A percentile compares a stretch with the other conserved stretches of the same genome.
Conservation (phyloP, 2,797 vertebrate species). For the Alosa sapidissima region DNA sequence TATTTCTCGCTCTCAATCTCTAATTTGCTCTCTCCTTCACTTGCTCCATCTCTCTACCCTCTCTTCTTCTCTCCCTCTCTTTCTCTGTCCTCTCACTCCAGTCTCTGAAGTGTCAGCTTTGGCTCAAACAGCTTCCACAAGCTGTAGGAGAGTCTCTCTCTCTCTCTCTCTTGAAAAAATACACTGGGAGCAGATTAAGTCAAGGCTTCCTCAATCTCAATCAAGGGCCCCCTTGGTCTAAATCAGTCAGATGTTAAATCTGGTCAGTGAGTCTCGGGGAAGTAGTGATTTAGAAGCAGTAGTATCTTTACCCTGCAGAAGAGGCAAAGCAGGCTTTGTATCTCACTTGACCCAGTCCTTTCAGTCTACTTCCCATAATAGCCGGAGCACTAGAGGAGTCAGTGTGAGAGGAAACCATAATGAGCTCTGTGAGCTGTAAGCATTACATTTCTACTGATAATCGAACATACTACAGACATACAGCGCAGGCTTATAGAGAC, state of each 20-base stretch:
- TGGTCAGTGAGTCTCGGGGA: not conserved
- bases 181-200: slow-evolving; percentile 16
- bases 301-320: slow-evolving; percentile 12
- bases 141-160: not conserved
- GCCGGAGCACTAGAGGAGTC: slow-evolving; percentile 8
- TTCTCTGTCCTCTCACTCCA: not conserved
- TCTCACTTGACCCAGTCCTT: slow-evolving; percentile 4
- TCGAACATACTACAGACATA: not conserved
- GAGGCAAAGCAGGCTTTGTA: slow-evolving; percentile 17
- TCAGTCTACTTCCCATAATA: slow-evolving; percentile 25
- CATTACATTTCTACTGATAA: not conserved
- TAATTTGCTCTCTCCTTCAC: not conserved
- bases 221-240: slow-evolving; percentile 20
- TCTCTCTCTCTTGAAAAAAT: not conserved
- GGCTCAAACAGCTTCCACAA: not conserved
- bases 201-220: slow-evolving; percentile 25
- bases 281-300: slow-evolving; percentile 9
- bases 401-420: not conserved
- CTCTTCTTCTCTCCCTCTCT: slow-evolving; percentile 5
- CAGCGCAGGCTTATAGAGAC: not conserved
- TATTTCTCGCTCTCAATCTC: not conserved
- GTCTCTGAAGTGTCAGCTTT: slow-evolving; percentile 22
- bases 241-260: slow-evolving; percentile 24
- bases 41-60: not conserved
- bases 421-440: not conserved